Conservation (phyloP, 2,888 invertebrate species). For the Acholoe squamosa region DNA sequence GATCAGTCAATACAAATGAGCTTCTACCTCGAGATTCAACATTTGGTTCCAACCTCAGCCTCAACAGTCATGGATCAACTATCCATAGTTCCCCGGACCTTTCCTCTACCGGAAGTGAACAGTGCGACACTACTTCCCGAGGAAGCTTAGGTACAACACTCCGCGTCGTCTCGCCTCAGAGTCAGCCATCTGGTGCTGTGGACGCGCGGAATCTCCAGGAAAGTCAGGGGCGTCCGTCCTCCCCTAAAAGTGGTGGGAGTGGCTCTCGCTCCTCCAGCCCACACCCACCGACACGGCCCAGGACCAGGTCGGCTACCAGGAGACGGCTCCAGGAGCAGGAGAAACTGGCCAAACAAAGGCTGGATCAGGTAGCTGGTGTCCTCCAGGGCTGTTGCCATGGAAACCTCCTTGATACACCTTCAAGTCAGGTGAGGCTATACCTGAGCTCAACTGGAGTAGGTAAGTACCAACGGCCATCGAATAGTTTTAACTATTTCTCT, state of each 20-base stretch:
- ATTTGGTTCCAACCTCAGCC: slow-evolving; percentile 15
- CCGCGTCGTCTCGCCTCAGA: neutral
- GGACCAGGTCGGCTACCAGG: neutral
- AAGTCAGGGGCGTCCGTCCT: neutral
- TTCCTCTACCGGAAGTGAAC: neutral
- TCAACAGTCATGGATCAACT: slow-evolving; percentile 40
- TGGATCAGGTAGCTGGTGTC: neutral
- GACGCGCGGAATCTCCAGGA: neutral
- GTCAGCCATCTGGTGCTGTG: neutral
- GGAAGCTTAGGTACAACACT: neutral
- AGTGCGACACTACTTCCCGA: neutral
- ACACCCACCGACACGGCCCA: neutral
- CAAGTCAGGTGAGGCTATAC: slow-evolving; percentile 8
- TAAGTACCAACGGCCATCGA: neutral
- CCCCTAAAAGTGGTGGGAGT: neutral
- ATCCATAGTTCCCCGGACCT: slow-evolving; percentile 11
- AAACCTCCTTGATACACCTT: neutral
- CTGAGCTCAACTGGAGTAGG: slow-evolving; percentile 5
- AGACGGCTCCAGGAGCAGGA: neutral
- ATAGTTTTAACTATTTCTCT: too few relatives aligned
- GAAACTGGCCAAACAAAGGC: neutral
- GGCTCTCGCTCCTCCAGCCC: neutral
- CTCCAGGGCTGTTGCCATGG: slow-evolving; percentile 21
- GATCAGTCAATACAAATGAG: neutral
- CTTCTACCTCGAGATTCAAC: neutral